A percentile compares a stretch with the other conserved stretches of the same genome.
phyloP scores from a whole-genome alignment of 2,888 invertebrate species.

The Clunio marinus region DNA sequence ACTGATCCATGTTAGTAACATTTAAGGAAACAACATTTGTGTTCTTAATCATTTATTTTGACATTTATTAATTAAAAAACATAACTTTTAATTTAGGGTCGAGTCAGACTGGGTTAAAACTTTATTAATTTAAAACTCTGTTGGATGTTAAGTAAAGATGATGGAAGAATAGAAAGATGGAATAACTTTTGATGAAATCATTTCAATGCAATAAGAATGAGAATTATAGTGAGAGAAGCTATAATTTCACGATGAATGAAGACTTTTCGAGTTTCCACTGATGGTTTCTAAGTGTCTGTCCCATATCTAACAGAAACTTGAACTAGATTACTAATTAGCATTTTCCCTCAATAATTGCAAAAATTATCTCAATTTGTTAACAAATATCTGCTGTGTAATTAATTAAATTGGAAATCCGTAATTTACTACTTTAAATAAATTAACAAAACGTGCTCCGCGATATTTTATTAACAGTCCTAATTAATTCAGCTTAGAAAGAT shows the following conservation, averaged over 20 bases:
- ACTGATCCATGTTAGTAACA: neutral
- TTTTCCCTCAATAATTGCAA: conserved; percentile 6
- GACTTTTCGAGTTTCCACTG: too few relatives aligned
- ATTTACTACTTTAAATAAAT: conserved; percentile 5
- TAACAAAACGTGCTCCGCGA: neutral
- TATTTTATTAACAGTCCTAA: conserved; percentile 4
- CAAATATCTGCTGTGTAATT: conserved; percentile 16
- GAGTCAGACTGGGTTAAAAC: conserved; percentile 23
- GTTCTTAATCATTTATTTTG: conserved; percentile 10
- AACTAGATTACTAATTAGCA: neutral
- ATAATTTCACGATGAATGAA: too few relatives aligned
- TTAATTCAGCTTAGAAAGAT: neutral
- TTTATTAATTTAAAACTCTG: conserved; percentile 30
- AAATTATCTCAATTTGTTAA: conserved; percentile 30
- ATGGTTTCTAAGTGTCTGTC: too few relatives aligned
- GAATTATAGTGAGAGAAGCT: too few relatives aligned
- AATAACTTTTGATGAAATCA: neutral
- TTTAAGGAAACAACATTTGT: neutral
- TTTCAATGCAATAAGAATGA: too few relatives aligned
- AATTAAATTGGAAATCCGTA: conserved; percentile 12
- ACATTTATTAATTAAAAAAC: conserved; percentile 32
- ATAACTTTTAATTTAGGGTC: conserved; percentile 21
- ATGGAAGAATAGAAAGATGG: too few relatives aligned
- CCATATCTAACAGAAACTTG: too few relatives aligned
- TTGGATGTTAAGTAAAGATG: too few relatives aligned